phyloP scores from a whole-genome alignment of 2,888 invertebrate genomes.

The Tryphoninae sp. region DNA sequence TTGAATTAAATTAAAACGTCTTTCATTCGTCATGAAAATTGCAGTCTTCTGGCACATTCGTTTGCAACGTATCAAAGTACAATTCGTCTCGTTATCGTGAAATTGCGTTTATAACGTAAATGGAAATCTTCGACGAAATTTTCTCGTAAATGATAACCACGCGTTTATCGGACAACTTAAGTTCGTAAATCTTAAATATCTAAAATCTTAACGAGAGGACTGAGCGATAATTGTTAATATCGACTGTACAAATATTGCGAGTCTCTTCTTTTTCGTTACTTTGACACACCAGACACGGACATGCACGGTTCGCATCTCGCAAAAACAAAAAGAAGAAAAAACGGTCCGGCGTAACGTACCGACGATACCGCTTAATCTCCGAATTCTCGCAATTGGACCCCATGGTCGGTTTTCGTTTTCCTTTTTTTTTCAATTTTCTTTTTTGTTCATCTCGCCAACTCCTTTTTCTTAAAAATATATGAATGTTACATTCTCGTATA shows the following conservation, averaged over 20 bases:
- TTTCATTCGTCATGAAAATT: slow-evolving; percentile 55
- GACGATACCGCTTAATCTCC: slow-evolving; percentile 30
- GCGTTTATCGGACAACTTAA: slow-evolving; percentile 63
- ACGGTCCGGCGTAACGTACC: slow-evolving; percentile 4
- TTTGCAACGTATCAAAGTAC: slow-evolving; percentile 65
- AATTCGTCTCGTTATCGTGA: slow-evolving; percentile 45
- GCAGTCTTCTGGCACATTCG: slow-evolving; percentile 67
- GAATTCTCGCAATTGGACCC: slow-evolving; percentile 55
- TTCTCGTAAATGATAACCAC: slow-evolving; percentile 46
- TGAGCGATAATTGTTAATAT: slow-evolving; percentile 74
- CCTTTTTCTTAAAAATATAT: slow-evolving; percentile 63
- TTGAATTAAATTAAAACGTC: slow-evolving; percentile 62
- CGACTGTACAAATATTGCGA: slow-evolving; percentile 76
- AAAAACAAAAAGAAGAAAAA: slow-evolving; percentile 6
- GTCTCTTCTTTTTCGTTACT: slow-evolving; percentile 60
- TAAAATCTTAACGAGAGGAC: slow-evolving; percentile 72
- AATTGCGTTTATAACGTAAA: slow-evolving; percentile 44
- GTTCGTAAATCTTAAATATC: slow-evolving; percentile 65
- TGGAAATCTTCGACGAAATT: slow-evolving; percentile 35
- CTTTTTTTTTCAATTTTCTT: slow-evolving; percentile 6
- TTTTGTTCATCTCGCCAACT: slow-evolving; percentile 31
- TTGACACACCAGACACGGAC: slow-evolving; percentile 64
- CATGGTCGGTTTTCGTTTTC: slow-evolving; percentile 43
- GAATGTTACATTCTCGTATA: slow-evolving; percentile 60
- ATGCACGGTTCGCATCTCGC: slow-evolving; percentile 14